These are phyloP conservation scores for Passerina amoena DNA, from an alignment of 2,113 vertebrate genomes.

Conservation along the genomic window DNA sequence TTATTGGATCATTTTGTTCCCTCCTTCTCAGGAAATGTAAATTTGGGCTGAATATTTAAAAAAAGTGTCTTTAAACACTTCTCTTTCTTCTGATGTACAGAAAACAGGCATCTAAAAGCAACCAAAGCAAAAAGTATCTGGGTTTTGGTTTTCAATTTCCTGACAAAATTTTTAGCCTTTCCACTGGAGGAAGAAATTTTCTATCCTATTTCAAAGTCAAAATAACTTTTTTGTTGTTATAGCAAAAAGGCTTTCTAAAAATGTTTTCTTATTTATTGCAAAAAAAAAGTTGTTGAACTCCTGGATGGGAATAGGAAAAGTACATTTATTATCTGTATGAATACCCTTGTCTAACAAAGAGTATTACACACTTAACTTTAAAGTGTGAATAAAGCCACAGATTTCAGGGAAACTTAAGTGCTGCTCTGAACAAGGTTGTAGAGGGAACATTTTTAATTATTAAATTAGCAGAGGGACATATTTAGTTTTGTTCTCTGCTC, in stretches of 20 bases:
- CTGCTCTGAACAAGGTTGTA: neutral
- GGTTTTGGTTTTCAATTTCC: neutral
- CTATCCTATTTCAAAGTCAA: neutral
- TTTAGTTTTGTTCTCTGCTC: neutral
- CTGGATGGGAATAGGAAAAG: neutral
- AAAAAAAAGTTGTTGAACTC: neutral
- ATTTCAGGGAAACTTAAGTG: neutral
- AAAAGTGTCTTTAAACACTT: neutral
- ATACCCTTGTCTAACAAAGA: neutral
- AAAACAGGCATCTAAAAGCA: neutral
- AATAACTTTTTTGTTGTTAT: neutral
- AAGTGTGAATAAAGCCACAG: neutral
- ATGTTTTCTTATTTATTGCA: accelerated
- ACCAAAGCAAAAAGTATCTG: neutral
- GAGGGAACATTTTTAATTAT: neutral
- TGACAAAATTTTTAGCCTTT: neutral
- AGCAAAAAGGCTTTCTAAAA: neutral
- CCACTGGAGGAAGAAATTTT: neutral
- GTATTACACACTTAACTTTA: neutral
- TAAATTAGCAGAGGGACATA: neutral
- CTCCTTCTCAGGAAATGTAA: neutral
- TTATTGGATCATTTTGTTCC: neutral
- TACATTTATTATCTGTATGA: neutral
- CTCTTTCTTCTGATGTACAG: neutral
- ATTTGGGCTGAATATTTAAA: neutral